Conservation (phyloP, 2,797 vertebrate species). For the Channallabes apus region DNA sequence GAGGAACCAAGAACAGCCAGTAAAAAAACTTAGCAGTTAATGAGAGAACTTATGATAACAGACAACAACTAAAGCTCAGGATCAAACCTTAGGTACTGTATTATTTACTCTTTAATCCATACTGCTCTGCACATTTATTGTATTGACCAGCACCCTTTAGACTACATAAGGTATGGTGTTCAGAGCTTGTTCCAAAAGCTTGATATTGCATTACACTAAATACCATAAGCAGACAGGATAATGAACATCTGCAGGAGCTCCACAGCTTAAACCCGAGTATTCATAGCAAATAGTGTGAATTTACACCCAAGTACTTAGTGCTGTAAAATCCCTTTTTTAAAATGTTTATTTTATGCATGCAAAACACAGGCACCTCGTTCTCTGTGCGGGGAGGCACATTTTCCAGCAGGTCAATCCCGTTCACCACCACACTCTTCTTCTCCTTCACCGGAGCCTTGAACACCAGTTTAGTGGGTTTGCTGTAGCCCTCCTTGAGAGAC, state of each 20-base stretch:
- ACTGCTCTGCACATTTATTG: not conserved
- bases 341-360: not conserved
- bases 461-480: constrained; percentile 82
- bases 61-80: not conserved
- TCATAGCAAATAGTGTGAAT: not conserved
- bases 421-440: constrained; percentile 92
- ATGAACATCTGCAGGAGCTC: not conserved
- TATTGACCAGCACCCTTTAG: not conserved
- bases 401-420: constrained; percentile 94
- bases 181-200: not conserved
- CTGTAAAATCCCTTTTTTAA: not conserved
- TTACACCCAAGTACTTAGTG: not conserved
- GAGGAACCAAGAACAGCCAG: not conserved
- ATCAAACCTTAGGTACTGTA: not conserved
- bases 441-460: constrained; percentile 92
- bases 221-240: not conserved
- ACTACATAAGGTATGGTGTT: not conserved
- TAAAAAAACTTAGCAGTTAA: not conserved
- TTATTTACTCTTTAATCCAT: not conserved
- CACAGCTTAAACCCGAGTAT: not conserved
- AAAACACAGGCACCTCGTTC: constrained; percentile 83
- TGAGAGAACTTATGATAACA: not conserved
- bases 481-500: constrained; percentile 94
- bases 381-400: constrained; percentile 95
- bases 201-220: not conserved